Evolutionary conservation across 2,797 vertebrate species (phyloP).

Genomic region (Syncerus caffer): DNA sequence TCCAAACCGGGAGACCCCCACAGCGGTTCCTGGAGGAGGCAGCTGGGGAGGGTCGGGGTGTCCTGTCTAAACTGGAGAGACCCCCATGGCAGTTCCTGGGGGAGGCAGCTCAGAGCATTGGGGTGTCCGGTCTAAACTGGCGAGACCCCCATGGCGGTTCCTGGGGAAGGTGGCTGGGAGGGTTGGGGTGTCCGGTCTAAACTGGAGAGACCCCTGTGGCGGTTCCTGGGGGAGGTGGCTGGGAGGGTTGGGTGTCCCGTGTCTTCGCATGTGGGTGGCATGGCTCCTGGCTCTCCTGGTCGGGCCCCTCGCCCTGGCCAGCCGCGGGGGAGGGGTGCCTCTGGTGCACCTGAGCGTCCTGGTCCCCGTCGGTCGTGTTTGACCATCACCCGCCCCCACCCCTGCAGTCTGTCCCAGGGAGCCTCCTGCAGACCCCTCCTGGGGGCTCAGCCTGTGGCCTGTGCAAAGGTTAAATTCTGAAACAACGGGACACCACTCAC

Average conservation of each 20-base stretch:
- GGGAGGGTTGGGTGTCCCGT: rapidly evolving
- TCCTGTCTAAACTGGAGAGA: rapidly evolving
- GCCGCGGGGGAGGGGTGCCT: rapidly evolving
- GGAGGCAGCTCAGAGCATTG: rapidly evolving
- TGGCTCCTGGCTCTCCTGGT: rapidly evolving
- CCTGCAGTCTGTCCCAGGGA: rapidly evolving
- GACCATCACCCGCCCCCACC: rapidly evolving
- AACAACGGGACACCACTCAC: rapidly evolving
- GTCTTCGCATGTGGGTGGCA: rapidly evolving
- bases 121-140: rapidly evolving
- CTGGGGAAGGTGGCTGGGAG: too few species aligned
- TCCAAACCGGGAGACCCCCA: rapidly evolving
- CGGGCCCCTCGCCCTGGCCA: too few species aligned
- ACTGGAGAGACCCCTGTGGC: rapidly evolving
- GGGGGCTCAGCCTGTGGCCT: neutral
- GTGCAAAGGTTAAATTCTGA: rapidly evolving
- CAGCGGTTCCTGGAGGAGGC: rapidly evolving
- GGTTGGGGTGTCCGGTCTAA: too few species aligned
- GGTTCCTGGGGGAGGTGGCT: neutral
- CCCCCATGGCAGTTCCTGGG: rapidly evolving
- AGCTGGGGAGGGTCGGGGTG: too few species aligned
- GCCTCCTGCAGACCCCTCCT: rapidly evolving
- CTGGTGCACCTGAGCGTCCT: rapidly evolving
- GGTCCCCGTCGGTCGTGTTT: rapidly evolving
- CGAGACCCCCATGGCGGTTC: rapidly evolving